Conservation (phyloP, 1,140 invertebrate genomes). For the Archivesica marissinica region DNA sequence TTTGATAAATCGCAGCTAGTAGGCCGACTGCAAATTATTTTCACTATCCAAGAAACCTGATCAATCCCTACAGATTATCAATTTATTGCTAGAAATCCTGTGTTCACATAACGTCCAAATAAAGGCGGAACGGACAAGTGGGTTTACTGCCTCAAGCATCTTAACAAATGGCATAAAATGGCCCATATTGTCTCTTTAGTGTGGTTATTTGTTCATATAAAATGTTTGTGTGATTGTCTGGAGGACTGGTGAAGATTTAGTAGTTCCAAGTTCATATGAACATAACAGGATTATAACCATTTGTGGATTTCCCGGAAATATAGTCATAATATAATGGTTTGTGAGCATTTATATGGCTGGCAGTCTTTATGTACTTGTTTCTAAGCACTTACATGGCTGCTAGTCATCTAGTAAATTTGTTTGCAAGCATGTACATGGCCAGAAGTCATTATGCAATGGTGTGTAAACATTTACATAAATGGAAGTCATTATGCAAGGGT, state of each 20-base stretch:
- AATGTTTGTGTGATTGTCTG: slow-evolving; percentile 52
- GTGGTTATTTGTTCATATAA: slow-evolving; percentile 60
- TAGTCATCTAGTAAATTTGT: too few relatives aligned
- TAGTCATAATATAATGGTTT: background rate
- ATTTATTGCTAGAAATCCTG: slow-evolving; percentile 55
- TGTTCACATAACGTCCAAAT: slow-evolving; percentile 56
- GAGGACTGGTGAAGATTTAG: slow-evolving; percentile 51
- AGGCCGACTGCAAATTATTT: too few relatives aligned
- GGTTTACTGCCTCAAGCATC: slow-evolving; percentile 50
- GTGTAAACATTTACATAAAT: too few relatives aligned
- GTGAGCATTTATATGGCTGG: background rate
- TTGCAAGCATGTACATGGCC: too few relatives aligned
- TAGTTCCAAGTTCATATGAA: background rate
- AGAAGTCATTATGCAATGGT: too few relatives aligned
- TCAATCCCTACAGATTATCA: slow-evolving; percentile 57
- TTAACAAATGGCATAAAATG: slow-evolving; percentile 54
- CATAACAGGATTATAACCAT: background rate
- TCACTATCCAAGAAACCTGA: background rate
- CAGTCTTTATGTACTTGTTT: too few relatives aligned
- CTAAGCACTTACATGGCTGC: too few relatives aligned
- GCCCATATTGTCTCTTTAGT: slow-evolving; percentile 56
- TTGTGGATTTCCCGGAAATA: background rate
- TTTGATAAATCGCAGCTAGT: too few relatives aligned
- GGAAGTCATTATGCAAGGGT: too few relatives aligned
- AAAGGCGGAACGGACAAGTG: slow-evolving; percentile 45